A percentile compares a stretch with the other conserved stretches of the same genome.
Evolutionary conservation across 2,113 vertebrate species (phyloP).

Genomic region (Chionis minor): DNA sequence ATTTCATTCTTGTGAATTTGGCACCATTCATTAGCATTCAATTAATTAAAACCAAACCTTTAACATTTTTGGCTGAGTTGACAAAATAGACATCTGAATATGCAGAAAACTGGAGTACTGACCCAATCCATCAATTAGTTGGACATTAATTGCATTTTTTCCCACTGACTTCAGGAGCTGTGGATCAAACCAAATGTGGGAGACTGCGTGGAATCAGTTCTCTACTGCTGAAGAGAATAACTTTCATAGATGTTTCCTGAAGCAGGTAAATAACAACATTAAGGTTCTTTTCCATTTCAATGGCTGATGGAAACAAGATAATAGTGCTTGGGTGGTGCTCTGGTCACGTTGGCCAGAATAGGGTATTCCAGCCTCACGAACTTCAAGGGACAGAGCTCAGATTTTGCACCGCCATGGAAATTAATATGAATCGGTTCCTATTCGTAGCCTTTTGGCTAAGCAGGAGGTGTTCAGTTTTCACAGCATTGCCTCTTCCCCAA

Average conservation of each 20-base stretch:
- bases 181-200: neutral
- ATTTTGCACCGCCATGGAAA: neutral
- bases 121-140: slow-evolving; percentile 44
- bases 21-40: neutral
- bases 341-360: neutral
- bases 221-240: neutral
- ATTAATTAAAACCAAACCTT: slow-evolving; percentile 33
- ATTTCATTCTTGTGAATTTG: neutral
- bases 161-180: slow-evolving; percentile 43
- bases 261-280: neutral
- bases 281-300: neutral
- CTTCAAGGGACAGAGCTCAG: neutral
- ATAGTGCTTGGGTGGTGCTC: neutral
- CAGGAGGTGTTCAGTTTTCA: neutral
- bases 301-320: neutral
- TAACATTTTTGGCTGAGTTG: neutral
- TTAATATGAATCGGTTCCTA: neutral
- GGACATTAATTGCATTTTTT: slow-evolving; percentile 59
- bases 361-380: neutral
- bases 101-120: neutral
- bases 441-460: neutral
- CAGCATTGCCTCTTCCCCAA: neutral
- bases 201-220: neutral
- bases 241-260: slow-evolving; percentile 1
- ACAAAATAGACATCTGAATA: neutral